Evolutionary conservation across 2,797 vertebrate species (phyloP).

Genomic region (Paguma larvata): DNA sequence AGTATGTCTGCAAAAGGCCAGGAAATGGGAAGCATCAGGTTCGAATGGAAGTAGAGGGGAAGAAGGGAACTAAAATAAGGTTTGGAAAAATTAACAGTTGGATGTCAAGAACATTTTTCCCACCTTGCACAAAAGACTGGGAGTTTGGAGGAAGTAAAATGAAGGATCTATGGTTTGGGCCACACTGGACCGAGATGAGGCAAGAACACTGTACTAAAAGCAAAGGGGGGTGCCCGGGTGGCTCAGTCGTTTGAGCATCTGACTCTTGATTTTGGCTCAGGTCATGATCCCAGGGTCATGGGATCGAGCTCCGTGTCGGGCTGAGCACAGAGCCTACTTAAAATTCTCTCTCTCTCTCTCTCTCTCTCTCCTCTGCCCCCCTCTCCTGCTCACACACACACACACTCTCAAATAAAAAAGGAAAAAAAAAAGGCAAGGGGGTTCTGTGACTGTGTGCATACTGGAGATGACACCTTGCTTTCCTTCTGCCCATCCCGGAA

Average conservation of each 20-base stretch:
- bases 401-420: too few relatives aligned
- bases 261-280: too few relatives aligned
- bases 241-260: too few relatives aligned
- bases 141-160: background rate
- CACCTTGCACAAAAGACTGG: background rate
- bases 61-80: background rate
- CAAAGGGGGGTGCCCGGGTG: too few relatives aligned
- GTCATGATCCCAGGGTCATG: too few relatives aligned
- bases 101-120: background rate
- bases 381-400: too few relatives aligned
- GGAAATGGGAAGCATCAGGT: background rate
- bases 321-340: too few relatives aligned
- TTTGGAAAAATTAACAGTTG: background rate
- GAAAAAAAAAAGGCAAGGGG: too few relatives aligned
- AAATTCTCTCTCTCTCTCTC: too few relatives aligned
- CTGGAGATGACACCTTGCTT: background rate
- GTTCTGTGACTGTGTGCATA: background rate
- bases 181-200: background rate
- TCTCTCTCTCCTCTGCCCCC: too few relatives aligned
- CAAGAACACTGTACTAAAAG: background rate
- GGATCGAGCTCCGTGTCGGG: too few relatives aligned
- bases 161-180: background rate
- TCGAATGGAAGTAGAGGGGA: background rate
- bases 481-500: background rate
- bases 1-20: background rate